Conservation (phyloP, 1,140 invertebrate species). For the Panagrolaimus sp. region DNA sequence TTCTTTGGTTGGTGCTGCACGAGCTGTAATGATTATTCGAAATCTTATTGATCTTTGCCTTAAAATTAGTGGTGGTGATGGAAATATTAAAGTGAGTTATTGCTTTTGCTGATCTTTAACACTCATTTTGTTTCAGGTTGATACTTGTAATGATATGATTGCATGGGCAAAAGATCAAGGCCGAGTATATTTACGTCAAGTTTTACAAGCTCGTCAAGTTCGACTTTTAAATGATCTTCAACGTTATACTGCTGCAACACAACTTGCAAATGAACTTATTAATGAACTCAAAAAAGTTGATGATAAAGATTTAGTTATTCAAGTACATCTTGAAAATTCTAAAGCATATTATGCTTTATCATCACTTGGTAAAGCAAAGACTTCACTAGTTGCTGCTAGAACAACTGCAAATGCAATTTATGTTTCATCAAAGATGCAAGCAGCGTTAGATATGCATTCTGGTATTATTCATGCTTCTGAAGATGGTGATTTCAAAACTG, state of each 20-base stretch:
- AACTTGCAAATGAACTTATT: slow-evolving; percentile 68
- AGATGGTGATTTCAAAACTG: slow-evolving; percentile 99
- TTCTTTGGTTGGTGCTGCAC: too few species aligned
- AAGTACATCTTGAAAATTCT: slow-evolving; percentile 88
- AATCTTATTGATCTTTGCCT: too few species aligned
- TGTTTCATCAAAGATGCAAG: slow-evolving; percentile 77
- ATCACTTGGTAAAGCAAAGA: slow-evolving; percentile 90
- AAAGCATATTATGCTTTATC: slow-evolving; percentile 95
- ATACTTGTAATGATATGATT: slow-evolving; percentile 83
- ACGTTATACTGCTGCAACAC: slow-evolving; percentile 31
- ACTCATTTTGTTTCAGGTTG: slow-evolving; percentile 60
- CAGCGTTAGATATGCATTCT: slow-evolving; percentile 86
- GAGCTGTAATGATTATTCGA: too few species aligned
- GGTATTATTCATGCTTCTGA: slow-evolving; percentile 96
- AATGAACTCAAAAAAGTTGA: slow-evolving; percentile 96
- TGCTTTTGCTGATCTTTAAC: too few species aligned
- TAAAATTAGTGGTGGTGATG: too few species aligned
- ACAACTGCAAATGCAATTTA: slow-evolving; percentile 99
- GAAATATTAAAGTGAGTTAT: too few species aligned
- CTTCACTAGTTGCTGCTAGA: slow-evolving; percentile 89
- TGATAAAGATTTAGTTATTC: slow-evolving; percentile 95
- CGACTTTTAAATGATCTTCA: slow-evolving; percentile 49
- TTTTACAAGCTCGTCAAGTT: slow-evolving; percentile 68
- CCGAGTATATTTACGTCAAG: slow-evolving; percentile 89
- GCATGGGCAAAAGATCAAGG: slow-evolving; percentile 97